Percentiles rank a stretch among this genome's conserved stretches.
These are phyloP conservation scores for Peribatodes rhomboidaria DNA, from an alignment of 2,888 invertebrate genomes.

Conservation along the genomic window DNA sequence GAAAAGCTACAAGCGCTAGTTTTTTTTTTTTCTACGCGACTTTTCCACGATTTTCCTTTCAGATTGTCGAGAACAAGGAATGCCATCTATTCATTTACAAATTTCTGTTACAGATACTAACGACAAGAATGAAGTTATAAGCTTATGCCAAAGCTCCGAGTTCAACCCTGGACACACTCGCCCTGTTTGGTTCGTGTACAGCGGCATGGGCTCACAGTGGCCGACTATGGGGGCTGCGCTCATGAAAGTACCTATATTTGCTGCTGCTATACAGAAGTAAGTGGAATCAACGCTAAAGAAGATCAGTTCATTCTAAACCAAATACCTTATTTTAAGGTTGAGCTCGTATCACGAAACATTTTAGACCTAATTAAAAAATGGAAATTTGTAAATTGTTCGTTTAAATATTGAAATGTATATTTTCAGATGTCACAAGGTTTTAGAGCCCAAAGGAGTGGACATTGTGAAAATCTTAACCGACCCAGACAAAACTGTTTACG, in stretches of 20 bases:
- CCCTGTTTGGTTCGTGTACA: constrained; percentile 88
- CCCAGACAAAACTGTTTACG: constrained; percentile 87
- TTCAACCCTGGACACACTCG: constrained; percentile 69
- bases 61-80: too few relatives aligned
- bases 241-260: constrained; percentile 86
- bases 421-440: constrained; percentile 78
- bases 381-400: too few relatives aligned
- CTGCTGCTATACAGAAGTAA: constrained; percentile 74
- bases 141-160: constrained; percentile 82
- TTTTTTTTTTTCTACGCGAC: too few relatives aligned
- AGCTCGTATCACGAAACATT: too few relatives aligned
- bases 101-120: constrained; percentile 50
- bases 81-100: too few relatives aligned
- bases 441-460: constrained; percentile 88
- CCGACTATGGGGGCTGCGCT: constrained; percentile 87
- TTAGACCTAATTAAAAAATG: too few relatives aligned
- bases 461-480: constrained; percentile 87
- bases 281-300: too few relatives aligned
- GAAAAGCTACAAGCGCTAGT: too few relatives aligned
- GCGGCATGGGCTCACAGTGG: constrained; percentile 91
- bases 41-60: too few relatives aligned
- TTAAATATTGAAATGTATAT: too few relatives aligned
- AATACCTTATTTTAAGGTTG: too few relatives aligned
- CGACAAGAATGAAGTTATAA: constrained; percentile 54
- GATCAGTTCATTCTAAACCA: too few relatives aligned